phyloP scores from a whole-genome alignment of 2,113 vertebrate genomes.

The Labrus mixtus region DNA sequence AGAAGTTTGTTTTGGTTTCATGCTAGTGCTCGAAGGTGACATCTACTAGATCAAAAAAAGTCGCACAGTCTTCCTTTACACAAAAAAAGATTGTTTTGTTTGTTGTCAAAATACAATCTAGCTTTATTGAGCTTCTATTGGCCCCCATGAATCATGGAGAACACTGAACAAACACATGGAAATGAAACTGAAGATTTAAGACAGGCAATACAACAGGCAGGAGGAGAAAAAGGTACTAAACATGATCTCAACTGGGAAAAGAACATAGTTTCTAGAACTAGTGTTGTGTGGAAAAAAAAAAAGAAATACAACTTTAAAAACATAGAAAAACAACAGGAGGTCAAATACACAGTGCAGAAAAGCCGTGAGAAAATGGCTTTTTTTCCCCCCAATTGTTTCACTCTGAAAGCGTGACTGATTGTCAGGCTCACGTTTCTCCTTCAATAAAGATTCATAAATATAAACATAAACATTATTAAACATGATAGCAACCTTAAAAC shows the following conservation, averaged over 20 bases:
- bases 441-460: conserved; percentile 32
- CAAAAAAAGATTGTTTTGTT: background rate
- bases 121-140: conserved; percentile 68
- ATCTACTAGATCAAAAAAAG: background rate
- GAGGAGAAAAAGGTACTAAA: conserved; percentile 6
- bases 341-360: conserved; percentile 30
- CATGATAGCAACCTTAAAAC: background rate
- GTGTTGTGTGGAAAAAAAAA: background rate
- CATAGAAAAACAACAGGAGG: conserved; percentile 20
- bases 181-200: conserved; percentile 14
- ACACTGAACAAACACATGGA: conserved; percentile 30
- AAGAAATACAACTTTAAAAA: background rate
- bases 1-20: no score
- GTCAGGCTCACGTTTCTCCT: conserved; percentile 46
- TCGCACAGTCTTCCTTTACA: background rate
- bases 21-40: no score
- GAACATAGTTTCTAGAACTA: conserved; percentile 8
- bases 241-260: conserved; percentile 2
- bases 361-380: conserved; percentile 20
- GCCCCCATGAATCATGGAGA: conserved; percentile 47
- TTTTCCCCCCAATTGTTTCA: conserved; percentile 20
- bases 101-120: conserved; percentile 77
- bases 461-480: conserved; percentile 26
- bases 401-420: conserved; percentile 58
- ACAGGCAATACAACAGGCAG: conserved; percentile 23